Percentiles rank a stretch among this genome's conserved stretches.
Evolutionary conservation across 1,140 invertebrate genomes (phyloP).

Genomic region (Bombus pascuorum): DNA sequence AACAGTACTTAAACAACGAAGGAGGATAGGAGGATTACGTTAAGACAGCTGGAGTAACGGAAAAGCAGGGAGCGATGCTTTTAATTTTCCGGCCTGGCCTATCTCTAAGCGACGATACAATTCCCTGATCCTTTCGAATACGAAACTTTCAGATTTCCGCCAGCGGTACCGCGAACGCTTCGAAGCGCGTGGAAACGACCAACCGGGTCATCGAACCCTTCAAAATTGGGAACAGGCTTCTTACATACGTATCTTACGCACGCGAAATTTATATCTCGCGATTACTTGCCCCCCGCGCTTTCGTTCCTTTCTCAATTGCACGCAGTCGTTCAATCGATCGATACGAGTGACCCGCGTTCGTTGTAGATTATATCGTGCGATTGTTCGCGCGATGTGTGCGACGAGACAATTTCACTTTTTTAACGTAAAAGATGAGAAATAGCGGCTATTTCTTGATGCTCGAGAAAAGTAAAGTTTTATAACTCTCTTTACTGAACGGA

Average conservation of each 20-base stretch:
- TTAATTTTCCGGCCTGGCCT: slow-evolving; percentile 33
- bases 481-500: not conserved
- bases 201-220: slow-evolving; percentile 18
- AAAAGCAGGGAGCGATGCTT: slow-evolving; percentile 10
- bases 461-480: too few species aligned
- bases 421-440: too few species aligned
- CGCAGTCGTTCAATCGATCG: not conserved
- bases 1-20: not conserved
- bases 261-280: slow-evolving; percentile 1
- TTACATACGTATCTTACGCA: slow-evolving; percentile 16
- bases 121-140: not conserved
- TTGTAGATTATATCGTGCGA: not conserved
- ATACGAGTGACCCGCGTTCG: not conserved
- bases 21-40: not conserved
- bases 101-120: slow-evolving; percentile 30
- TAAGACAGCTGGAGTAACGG: not conserved
- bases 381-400: not conserved
- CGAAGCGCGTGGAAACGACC: slow-evolving; percentile 21
- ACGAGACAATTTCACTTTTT: too few species aligned
- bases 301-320: not conserved
- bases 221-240: slow-evolving; percentile 19
- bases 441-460: too few species aligned
- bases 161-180: not conserved
- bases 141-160: too few species aligned
- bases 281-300: slow-evolving; percentile 5